Conservation (phyloP, 2,113 vertebrate genomes). For the Xyrauchen texanus region DNA sequence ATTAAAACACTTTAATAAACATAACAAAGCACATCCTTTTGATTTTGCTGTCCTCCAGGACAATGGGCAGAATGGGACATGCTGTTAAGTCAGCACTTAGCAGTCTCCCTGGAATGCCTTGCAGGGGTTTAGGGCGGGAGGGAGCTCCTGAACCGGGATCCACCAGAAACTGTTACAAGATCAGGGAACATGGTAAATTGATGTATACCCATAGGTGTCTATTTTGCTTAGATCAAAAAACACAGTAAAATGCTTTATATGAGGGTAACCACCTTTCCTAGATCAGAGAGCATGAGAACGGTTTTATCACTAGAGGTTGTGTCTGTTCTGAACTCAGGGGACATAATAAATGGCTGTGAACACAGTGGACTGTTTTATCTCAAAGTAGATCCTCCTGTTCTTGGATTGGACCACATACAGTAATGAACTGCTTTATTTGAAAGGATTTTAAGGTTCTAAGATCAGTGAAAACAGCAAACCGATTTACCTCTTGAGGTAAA, state of each 20-base stretch:
- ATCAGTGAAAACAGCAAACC: neutral
- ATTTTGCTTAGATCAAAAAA: neutral
- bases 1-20: constrained; percentile 33
- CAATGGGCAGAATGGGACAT: constrained; percentile 9
- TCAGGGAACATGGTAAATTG: neutral
- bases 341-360: constrained; percentile 1
- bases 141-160: neutral
- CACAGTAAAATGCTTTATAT: constrained; percentile 3
- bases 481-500: constrained; percentile 8
- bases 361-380: constrained; percentile 2
- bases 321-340: neutral
- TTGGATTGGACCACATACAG: neutral
- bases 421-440: constrained; percentile 4
- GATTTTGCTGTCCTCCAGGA: constrained; percentile 33
- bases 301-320: neutral
- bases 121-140: constrained; percentile 8
- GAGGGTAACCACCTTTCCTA: neutral
- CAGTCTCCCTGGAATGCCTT: constrained; percentile 7
- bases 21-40: constrained; percentile 36
- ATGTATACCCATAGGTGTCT: constrained; percentile 13
- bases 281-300: neutral
- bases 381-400: neutral
- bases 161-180: neutral
- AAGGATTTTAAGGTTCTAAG: constrained; percentile 12
- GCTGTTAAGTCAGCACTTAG: constrained; percentile 15